These are phyloP conservation scores for Ceratosolen fusciceps DNA, from an alignment of 1,140 invertebrate species.

Conservation along the genomic window DNA sequence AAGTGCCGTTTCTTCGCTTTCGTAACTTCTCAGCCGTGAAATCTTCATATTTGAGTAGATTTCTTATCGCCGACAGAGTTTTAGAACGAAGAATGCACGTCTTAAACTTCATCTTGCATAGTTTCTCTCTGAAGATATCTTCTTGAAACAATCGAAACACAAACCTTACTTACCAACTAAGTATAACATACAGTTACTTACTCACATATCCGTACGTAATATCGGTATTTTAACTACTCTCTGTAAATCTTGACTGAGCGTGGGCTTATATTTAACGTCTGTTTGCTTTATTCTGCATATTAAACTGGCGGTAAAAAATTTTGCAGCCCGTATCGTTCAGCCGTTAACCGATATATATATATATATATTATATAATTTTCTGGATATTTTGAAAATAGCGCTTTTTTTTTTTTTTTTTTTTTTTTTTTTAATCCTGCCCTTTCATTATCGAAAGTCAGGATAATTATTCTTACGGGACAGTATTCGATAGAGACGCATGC, in stretches of 20 bases:
- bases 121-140: neutral
- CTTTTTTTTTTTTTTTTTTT: too few relatives aligned
- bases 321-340: neutral
- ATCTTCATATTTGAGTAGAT: neutral
- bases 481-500: too few relatives aligned
- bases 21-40: neutral
- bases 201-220: neutral
- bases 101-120: neutral
- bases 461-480: too few relatives aligned
- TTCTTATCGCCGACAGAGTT: neutral
- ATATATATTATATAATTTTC: too few relatives aligned
- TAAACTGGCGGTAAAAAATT: neutral
- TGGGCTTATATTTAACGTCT: neutral
- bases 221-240: neutral
- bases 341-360: too few relatives aligned
- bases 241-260: neutral
- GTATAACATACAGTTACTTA: neutral
- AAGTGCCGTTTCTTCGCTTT: neutral
- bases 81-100: neutral
- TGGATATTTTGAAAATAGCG: too few relatives aligned
- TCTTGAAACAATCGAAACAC: conserved; percentile 1
- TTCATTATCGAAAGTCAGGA: too few relatives aligned
- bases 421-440: too few relatives aligned
- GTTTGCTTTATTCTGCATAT: neutral
- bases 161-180: neutral